These are phyloP conservation scores for Cyanoliseus patagonus DNA, from an alignment of 2,113 vertebrate genomes.

Conservation along the genomic window DNA sequence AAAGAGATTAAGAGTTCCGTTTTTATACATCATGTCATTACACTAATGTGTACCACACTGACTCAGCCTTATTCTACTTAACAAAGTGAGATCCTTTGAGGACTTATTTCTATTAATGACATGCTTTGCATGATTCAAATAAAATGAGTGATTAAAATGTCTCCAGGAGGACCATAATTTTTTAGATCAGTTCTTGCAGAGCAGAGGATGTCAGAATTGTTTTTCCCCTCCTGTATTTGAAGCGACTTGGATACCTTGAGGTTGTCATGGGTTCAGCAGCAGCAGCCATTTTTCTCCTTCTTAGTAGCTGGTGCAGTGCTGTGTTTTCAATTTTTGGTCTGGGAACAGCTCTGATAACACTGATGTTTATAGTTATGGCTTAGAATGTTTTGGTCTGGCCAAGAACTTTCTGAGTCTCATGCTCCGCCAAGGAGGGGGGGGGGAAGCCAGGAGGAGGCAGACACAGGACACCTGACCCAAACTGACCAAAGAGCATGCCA, in stretches of 20 bases:
- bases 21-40: background rate
- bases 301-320: too few relatives aligned
- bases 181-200: slow-evolving; percentile 4
- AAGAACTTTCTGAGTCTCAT: too few relatives aligned
- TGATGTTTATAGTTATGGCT: too few relatives aligned
- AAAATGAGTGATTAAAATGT: slow-evolving; percentile 34
- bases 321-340: too few relatives aligned
- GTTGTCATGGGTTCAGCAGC: too few relatives aligned
- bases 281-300: too few relatives aligned
- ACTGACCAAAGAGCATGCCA: too few relatives aligned
- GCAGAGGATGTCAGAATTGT: background rate
- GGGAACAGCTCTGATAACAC: too few relatives aligned
- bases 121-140: background rate
- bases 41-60: background rate
- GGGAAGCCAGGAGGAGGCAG: too few relatives aligned
- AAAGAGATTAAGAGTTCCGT: background rate
- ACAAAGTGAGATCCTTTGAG: background rate
- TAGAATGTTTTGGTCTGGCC: too few relatives aligned
- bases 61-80: slow-evolving; percentile 1
- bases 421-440: too few relatives aligned
- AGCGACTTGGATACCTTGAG: background rate
- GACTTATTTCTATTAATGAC: slow-evolving; percentile 18
- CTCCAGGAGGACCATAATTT: background rate
- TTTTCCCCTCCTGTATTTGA: background rate
- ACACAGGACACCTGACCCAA: too few relatives aligned